Conservation (phyloP, 1,140 invertebrate species). For the Bombus terrestris region DNA sequence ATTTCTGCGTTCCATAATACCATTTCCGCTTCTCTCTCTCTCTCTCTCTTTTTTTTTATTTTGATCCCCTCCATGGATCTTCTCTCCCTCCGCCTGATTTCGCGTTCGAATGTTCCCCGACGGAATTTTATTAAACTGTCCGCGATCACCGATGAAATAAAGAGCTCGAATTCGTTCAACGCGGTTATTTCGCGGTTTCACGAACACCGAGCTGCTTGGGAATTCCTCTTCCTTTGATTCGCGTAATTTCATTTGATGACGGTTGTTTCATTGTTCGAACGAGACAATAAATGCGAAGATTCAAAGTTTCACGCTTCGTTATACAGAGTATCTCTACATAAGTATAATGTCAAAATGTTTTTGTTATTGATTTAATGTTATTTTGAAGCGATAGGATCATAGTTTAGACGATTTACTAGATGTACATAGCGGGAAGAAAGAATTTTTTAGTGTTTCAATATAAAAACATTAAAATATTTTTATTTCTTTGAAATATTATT, state of each 20-base stretch:
- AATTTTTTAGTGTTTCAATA: too few relatives aligned
- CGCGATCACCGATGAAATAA: conserved; percentile 44
- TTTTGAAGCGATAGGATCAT: too few relatives aligned
- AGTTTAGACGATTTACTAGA: too few relatives aligned
- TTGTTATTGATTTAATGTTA: too few relatives aligned
- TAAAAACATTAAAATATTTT: too few relatives aligned
- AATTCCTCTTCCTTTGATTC: not conserved
- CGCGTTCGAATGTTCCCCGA: conserved; percentile 35
- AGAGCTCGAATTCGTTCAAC: conserved; percentile 28
- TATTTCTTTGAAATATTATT: too few relatives aligned
- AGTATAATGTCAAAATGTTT: too few relatives aligned
- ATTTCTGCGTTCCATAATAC: conserved; percentile 40
- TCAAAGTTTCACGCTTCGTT: not conserved
- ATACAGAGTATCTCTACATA: not conserved
- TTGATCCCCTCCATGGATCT: not conserved
- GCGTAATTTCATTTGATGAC: not conserved
- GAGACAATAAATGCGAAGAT: not conserved
- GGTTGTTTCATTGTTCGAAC: not conserved
- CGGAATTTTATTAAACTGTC: conserved; percentile 13
- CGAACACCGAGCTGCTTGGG: not conserved
- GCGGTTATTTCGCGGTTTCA: conserved; percentile 7
- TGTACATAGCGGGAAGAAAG: too few relatives aligned
- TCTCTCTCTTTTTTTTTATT: not conserved
- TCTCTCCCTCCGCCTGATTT: not conserved
- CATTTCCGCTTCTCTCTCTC: not conserved